phyloP scores from a whole-genome alignment of 2,113 vertebrate genomes.

The Natator depressus region DNA sequence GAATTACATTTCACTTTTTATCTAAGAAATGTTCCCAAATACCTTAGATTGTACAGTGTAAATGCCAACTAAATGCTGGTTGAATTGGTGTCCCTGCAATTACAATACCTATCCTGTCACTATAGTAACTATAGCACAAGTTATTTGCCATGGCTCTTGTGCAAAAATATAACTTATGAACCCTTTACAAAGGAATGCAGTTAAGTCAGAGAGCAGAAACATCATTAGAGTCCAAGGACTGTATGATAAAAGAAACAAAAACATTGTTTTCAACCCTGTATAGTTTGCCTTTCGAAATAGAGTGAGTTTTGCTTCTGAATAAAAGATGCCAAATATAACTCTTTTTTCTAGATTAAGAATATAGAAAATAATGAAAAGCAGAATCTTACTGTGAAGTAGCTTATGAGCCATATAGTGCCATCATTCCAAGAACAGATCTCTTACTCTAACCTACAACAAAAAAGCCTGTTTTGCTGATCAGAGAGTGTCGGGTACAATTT shows the following conservation, averaged over 20 bases:
- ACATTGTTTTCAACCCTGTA: neutral
- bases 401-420: neutral
- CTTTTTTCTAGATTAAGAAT: neutral
- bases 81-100: neutral
- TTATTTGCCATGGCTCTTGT: neutral
- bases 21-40: neutral
- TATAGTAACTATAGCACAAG: neutral
- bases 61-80: neutral
- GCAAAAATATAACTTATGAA: neutral
- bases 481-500: neutral
- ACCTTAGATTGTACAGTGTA: neutral
- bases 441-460: neutral
- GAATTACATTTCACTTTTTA: neutral
- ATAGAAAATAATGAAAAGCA: neutral
- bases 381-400: neutral
- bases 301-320: fast-evolving
- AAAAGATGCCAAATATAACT: neutral
- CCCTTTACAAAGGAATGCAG: slow-evolving; percentile 13
- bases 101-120: neutral
- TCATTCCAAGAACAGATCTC: neutral
- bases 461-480: neutral
- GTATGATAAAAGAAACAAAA: neutral
- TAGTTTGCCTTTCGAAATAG: neutral
- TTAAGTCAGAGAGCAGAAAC: slow-evolving; percentile 8
- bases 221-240: slow-evolving; percentile 1